Base-by-base conservation (phyloP, 2,888 invertebrate genomes). In the Acanthosepion lycidas region DNA sequence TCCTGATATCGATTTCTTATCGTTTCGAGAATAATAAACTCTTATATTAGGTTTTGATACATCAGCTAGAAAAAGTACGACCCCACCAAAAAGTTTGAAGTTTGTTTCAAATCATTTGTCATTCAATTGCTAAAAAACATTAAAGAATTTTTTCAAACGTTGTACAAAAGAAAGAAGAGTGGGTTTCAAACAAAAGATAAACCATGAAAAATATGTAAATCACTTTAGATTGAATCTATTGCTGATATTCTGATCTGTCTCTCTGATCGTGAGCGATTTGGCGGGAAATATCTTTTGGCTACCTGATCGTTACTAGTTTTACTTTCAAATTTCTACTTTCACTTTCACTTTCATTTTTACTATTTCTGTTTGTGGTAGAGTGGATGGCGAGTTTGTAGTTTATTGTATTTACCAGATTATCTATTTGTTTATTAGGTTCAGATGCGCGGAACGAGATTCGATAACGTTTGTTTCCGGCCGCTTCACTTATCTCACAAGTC, bases 381-480 rank as follows among this genome's bases (percentile, higher is more conserved):
- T 20, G 59, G n/a, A 33, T 15, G n/a, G 9, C 15, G n/a, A n/a
- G 78, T 33, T n/a, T n/a, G 33, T 78, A n/a, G 78, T 78, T 78
- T 78, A 33, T n/a, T 78, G 78, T 33, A 78, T 78, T 78, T 78
- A 9, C n/a, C n/a, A 78, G 78, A n/a, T 12, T n/a, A 15, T 78
- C 78, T 78, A n/a, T 78, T 78, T 78, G n/a, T 78, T 78, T 78
- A 78, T 78, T 78, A 33, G 78, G 78, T 33, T 78, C 78, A 33
- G 78, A 78, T 78, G 78, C 78, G 78, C 78, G 33, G 78, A 78
- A 78, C 78, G 78, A n/a, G 78, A 78, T 78, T 78, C 78, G 78
- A 78, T 78, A 78, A 78, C 78, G 78, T 78, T 78, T 78, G 78
- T 33, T 78, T 23, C 78, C 78, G 78, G 33, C n/a, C 15, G 78